Evolutionary conservation across 2,797 vertebrate genomes (phyloP).

Genomic region (Cynodonichthys magdalenae): DNA sequence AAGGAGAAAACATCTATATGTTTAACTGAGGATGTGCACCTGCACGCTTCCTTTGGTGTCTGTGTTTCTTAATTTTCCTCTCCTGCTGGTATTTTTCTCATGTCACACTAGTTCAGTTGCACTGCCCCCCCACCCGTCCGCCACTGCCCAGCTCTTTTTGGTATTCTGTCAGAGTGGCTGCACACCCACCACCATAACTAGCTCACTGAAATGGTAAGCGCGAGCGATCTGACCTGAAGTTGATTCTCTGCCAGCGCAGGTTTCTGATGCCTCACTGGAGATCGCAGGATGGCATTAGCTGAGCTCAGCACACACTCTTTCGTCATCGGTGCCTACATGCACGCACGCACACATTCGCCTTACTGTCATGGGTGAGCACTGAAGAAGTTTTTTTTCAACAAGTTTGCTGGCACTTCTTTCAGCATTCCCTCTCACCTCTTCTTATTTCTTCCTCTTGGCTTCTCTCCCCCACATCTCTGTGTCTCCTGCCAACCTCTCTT

Average conservation of each 20-base stretch:
- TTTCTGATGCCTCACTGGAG: conserved; percentile 63
- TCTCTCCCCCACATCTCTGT: conserved; percentile 1
- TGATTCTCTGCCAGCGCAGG: conserved; percentile 64
- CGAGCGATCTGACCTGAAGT: conserved; percentile 59
- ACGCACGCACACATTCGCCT: conserved; percentile 14
- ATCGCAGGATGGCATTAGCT: conserved; percentile 60
- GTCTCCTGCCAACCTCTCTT: conserved; percentile 27
- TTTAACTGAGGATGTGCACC: neutral
- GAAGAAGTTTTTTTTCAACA: conserved; percentile 34
- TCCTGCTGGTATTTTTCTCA: conserved; percentile 9
- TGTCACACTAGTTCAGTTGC: conserved; percentile 3
- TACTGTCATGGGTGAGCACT: conserved; percentile 27
- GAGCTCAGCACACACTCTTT: conserved; percentile 45
- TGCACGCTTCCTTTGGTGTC: neutral
- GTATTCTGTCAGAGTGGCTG: conserved; percentile 53
- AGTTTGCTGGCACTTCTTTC: conserved; percentile 36
- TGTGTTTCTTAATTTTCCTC: conserved; percentile 1
- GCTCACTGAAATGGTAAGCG: conserved; percentile 44
- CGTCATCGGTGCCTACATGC: conserved; percentile 4
- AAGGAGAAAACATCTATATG: neutral
- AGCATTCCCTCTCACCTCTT: conserved; percentile 54
- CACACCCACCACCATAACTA: conserved; percentile 43
- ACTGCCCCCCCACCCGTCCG: conserved; percentile 3
- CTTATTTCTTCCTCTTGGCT: conserved; percentile 32
- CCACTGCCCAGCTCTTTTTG: conserved; percentile 39